phyloP scores from a whole-genome alignment of 2,113 vertebrate genomes.

The Suricata suricatta region DNA sequence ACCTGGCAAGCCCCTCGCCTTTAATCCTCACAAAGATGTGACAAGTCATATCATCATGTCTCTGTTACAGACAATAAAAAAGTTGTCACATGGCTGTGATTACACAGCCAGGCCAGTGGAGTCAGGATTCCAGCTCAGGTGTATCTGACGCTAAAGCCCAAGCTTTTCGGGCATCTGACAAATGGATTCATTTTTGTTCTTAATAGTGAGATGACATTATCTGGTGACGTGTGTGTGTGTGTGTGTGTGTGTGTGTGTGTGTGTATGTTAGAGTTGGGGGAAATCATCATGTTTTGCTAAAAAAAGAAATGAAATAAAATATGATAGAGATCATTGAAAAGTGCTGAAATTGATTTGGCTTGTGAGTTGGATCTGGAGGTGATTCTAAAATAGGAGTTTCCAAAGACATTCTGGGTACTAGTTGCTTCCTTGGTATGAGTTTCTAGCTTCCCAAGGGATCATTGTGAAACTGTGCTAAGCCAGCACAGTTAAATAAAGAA shows the following conservation, averaged over 20 bases:
- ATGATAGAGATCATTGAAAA: slow-evolving; percentile 1
- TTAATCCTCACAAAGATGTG: not conserved
- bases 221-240: not conserved
- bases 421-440: not conserved
- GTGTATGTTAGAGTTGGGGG: not conserved
- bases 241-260: not conserved
- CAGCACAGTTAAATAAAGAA: not conserved
- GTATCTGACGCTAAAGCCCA: not conserved
- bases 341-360: not conserved
- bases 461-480: not conserved
- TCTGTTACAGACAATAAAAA: slow-evolving; percentile 23
- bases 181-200: slow-evolving; percentile 6
- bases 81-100: not conserved
- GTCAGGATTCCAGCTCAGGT: not conserved
- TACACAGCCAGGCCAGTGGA: not conserved
- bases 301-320: not conserved
- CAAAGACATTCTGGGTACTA: not conserved
- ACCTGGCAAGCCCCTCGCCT: not conserved
- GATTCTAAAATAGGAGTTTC: slow-evolving; percentile 17
- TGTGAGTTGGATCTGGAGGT: slow-evolving; percentile 15
- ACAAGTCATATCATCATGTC: not conserved
- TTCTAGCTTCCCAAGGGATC: not conserved
- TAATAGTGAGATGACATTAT: not conserved
- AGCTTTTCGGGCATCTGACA: not conserved
- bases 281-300: not conserved